Evolutionary conservation across 2,797 vertebrate species (phyloP), one percentile per base, ranked within the genome.

Genomic region (Perodicticus potto): DNA sequence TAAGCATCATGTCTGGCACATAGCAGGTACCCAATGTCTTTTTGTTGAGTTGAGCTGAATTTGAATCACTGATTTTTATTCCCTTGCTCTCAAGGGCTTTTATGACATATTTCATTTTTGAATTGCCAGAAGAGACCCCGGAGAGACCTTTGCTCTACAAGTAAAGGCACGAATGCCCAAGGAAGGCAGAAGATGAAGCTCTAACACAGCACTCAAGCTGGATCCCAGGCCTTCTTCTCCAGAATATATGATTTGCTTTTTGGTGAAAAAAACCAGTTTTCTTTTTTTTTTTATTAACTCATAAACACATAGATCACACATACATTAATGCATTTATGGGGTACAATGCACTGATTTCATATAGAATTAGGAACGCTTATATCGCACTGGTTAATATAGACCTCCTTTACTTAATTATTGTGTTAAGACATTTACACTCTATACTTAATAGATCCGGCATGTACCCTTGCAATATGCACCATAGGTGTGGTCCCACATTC

Each of bases 21-120:
- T 0, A 81, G 29, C 25, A 78, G 53, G 11, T 14, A 63, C 2
- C 61, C 11, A 2, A 13, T 32, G 45, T 4, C 11, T 80, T 84
- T 91, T 63, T 72, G 82, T 65, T 90, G 73, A 74, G 32, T 37
- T 84, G 70, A 91, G 32, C 63, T 82, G 23, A 89, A 72, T 59
- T 81, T 55, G 78, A 90, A 85, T 86, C 65, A 86, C 63, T 86
- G 43, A 55, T 76, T 37, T 92, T 89, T 9, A 59, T 70, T 82
- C 57, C 45, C 45, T 77, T 73, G 20, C 40, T 89, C 69, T 85
- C 0, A 0, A 43, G 53, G 19, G 86, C 27, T 89, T 95, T 17
- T 17, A 37, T 69, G 14, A 92, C 29, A 19, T 70, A 22, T 32
- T 72, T 74, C 61, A 7, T 55, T 83, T 93, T 45, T 73, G 16